A percentile compares a stretch with the other conserved stretches of the same genome.
Evolutionary conservation across 2,797 vertebrate genomes (phyloP).

Genomic region (Margarornis squamiger): DNA sequence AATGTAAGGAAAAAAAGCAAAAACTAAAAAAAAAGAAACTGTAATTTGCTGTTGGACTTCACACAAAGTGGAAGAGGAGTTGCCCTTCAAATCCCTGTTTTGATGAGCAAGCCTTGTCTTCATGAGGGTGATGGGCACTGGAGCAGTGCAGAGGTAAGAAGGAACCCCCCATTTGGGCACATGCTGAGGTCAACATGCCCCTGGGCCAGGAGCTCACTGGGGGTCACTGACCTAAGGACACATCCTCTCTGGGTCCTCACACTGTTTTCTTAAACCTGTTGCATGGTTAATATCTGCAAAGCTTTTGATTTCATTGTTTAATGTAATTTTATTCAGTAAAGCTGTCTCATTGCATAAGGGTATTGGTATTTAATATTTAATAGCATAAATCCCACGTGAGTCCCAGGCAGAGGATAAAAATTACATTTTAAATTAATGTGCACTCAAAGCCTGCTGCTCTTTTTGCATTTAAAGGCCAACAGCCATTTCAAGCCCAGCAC

Average conservation of each 20-base stretch:
- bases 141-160: accelerated
- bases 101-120: background rate
- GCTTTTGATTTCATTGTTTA: slow-evolving; percentile 38
- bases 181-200: background rate
- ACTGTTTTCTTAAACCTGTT: background rate
- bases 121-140: accelerated
- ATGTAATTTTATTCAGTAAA: slow-evolving; percentile 55
- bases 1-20: background rate
- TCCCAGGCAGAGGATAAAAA: slow-evolving; percentile 47
- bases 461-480: background rate
- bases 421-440: slow-evolving; percentile 60
- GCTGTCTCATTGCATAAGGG: slow-evolving; percentile 52
- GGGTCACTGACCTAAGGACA: background rate
- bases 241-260: background rate
- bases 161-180: background rate
- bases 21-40: background rate
- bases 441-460: background rate
- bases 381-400: slow-evolving; percentile 54
- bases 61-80: background rate
- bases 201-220: background rate
- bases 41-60: background rate
- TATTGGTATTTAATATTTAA: slow-evolving; percentile 72
- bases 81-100: background rate
- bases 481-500: background rate
- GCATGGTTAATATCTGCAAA: background rate